Evolutionary conservation across 2,888 invertebrate species (phyloP), one percentile per base, ranked within the genome.

Genomic region (Punctoribates punctum): DNA sequence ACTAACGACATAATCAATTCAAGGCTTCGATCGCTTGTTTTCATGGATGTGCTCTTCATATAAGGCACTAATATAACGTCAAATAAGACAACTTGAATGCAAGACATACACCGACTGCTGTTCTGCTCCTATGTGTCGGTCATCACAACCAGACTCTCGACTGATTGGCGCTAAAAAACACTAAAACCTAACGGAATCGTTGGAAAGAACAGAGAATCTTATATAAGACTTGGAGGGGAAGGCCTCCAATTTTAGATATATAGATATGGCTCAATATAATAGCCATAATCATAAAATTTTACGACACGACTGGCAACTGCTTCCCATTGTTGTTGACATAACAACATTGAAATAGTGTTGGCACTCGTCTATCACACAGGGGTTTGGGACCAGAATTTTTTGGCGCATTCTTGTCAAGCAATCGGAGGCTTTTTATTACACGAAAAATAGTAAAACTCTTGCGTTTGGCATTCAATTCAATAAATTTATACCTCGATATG

Each of bases 211-310:
- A 48, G 48, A 15, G 48, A 48, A 48, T 11, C 17, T 4, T 13
- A 48, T 48, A n/a, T 5, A 11, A 13, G 3, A 17, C 15, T n/a
- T 4, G 15, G 13, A 17, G 23, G 4, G 5, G 9, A 11, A 60
- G 15, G 15, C 46, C 46, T 46, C 11, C 54, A 54, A 54, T 54
- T 54, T 57, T 57, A 17, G 2, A 57, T 65, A 65, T 65, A 29
- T 29, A 29, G 27, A 65, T 65, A 65, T n/a, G 34, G n/a, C 65
- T 15, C 29, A 65, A 65, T 65, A 65, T 65, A 65, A 65, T 65
- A 65, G 34, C n/a, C 27, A 65, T 65, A 65, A 54, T 34, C 65
- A 65, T 65, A 65, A 65, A 65, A 29, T 65, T 65, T 65, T 65
- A 65, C 25, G 65, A 65, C 34, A 65, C 17, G 65, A 65, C 57